Conservation (phyloP, 2,113 vertebrate species). For the Bujurquina vittata region DNA sequence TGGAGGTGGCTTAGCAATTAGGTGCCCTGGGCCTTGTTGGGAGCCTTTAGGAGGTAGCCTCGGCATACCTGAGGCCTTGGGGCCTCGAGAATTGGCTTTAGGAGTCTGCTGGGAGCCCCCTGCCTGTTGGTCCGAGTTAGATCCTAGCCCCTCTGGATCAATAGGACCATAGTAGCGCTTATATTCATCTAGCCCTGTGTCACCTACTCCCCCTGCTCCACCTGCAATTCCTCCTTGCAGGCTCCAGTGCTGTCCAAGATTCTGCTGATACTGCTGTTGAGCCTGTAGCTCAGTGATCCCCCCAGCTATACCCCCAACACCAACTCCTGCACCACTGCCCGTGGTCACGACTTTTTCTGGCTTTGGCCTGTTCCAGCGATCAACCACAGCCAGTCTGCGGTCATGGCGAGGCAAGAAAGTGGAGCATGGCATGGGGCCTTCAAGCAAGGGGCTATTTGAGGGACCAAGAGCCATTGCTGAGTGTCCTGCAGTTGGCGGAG, state of each 20-base stretch:
- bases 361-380: constrained; percentile 88
- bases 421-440: constrained; percentile 85
- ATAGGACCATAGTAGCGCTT: constrained; percentile 92
- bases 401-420: constrained; percentile 88
- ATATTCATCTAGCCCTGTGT: constrained; percentile 85
- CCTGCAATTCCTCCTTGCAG: constrained; percentile 52
- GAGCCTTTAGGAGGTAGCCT: constrained; percentile 70
- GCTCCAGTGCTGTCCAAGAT: constrained; percentile 76
- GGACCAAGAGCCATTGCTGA: constrained; percentile 84
- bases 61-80: constrained; percentile 74
- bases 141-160: constrained; percentile 87
- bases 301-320: constrained; percentile 74
- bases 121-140: constrained; percentile 72
- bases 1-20: constrained; percentile 74
- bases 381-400: constrained; percentile 83
- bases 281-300: constrained; percentile 75
- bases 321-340: constrained; percentile 70
- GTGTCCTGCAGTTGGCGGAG: constrained; percentile 78
- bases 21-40: constrained; percentile 59
- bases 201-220: constrained; percentile 55
- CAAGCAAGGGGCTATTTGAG: constrained; percentile 83
- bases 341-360: constrained; percentile 79
- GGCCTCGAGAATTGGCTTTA: constrained; percentile 70
- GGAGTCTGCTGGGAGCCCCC: constrained; percentile 76
- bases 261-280: constrained; percentile 74